A percentile compares a stretch with the other conserved stretches of the same genome.
These are phyloP conservation scores for Pristiophorus japonicus DNA, from an alignment of 2,113 vertebrate genomes.

Conservation along the genomic window DNA sequence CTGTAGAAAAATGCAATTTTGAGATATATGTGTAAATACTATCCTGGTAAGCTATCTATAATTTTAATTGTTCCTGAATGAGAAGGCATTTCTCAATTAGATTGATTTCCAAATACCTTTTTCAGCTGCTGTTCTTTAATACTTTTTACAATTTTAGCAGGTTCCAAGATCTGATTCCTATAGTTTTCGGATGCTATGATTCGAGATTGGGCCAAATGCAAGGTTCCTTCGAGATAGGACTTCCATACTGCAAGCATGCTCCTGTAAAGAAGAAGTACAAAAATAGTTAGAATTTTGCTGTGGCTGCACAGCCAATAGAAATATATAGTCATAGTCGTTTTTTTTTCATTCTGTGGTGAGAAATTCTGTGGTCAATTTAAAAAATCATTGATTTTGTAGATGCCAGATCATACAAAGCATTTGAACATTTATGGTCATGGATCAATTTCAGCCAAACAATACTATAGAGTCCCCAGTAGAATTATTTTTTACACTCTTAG, in stretches of 20 bases:
- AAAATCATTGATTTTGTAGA: neutral
- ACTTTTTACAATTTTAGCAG: conserved; percentile 82
- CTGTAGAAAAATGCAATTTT: neutral
- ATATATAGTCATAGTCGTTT: neutral
- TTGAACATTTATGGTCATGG: neutral
- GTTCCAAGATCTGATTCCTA: conserved; percentile 86
- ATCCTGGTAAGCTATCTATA: neutral
- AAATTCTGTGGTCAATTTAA: neutral
- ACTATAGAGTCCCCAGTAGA: neutral
- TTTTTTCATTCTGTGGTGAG: neutral
- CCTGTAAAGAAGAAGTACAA: conserved; percentile 54
- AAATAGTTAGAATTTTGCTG: neutral
- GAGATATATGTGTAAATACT: neutral
- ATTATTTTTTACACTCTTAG: neutral
- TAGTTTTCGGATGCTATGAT: conserved; percentile 95
- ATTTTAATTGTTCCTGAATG: neutral
- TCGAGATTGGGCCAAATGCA: conserved; percentile 90
- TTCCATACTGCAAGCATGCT: conserved; percentile 95
- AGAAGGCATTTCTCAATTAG: neutral
- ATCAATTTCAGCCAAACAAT: neutral
- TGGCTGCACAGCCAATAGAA: neutral
- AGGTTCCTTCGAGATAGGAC: conserved; percentile 84
- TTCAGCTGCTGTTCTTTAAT: conserved; percentile 96
- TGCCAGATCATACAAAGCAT: neutral
- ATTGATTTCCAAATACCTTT: conserved; percentile 61